These are phyloP conservation scores for Timandra comae DNA, from an alignment of 2,888 invertebrate species.

Conservation along the genomic window DNA sequence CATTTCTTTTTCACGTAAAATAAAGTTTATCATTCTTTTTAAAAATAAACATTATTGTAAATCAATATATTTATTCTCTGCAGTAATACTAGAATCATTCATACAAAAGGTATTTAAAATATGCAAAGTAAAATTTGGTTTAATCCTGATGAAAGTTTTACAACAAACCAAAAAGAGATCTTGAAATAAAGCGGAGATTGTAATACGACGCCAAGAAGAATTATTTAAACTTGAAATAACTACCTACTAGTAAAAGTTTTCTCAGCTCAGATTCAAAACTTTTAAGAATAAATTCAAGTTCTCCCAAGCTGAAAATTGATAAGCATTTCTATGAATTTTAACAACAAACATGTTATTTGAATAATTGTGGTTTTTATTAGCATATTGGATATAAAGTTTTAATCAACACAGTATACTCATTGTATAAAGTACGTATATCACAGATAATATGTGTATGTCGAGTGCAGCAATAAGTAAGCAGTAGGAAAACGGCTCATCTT, in stretches of 20 bases:
- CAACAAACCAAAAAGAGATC: slow-evolving; percentile 35
- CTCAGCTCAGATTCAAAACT: slow-evolving; percentile 39
- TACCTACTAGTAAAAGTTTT: slow-evolving; percentile 42
- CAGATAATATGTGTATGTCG: no score
- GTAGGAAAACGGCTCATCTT: slow-evolving; percentile 35
- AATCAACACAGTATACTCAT: slow-evolving; percentile 15
- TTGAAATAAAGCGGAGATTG: slow-evolving; percentile 43
- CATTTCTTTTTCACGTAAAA: slow-evolving; percentile 7
- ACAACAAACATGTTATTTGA: slow-evolving; percentile 12
- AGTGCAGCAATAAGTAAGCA: no score
- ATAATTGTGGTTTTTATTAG: no score
- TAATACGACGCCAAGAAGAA: slow-evolving; percentile 31
- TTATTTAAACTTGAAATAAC: slow-evolving; percentile 52
- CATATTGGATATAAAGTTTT: no score
- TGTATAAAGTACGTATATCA: slow-evolving; percentile 13
- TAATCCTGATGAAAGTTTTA: slow-evolving; percentile 29
- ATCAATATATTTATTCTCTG: slow-evolving; percentile 3
- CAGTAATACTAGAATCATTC: slow-evolving; percentile 2
- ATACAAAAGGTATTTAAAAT: slow-evolving; percentile 8
- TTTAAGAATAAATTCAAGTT: slow-evolving; percentile 50
- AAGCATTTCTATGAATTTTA: slow-evolving; percentile 35
- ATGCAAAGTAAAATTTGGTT: slow-evolving; percentile 19
- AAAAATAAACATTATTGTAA: no score
- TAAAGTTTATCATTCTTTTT: slow-evolving; percentile 8
- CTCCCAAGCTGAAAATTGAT: slow-evolving; percentile 44